Base-by-base conservation (phyloP, 2,797 vertebrate species). In the Pantherophis alleghaniensis region DNA sequence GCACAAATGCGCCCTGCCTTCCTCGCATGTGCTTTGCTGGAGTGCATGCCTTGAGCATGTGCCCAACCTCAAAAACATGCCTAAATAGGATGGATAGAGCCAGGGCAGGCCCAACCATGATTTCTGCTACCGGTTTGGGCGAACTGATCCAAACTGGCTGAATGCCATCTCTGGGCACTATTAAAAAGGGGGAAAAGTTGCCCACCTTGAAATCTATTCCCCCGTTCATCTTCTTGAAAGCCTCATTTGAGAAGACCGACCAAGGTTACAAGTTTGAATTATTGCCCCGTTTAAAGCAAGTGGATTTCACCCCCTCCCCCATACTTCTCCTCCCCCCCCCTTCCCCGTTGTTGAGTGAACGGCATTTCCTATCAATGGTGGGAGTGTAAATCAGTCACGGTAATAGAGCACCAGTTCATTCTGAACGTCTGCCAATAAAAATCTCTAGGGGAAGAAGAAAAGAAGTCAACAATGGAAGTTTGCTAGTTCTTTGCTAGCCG, bases 401-500 rank as follows among this genome's bases (percentile, higher is more conserved):
- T 66, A 83, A 83, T 86, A 55, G n/a, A 63, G 69, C 32, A 57
- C 18, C 9, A 2, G 13, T 66, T 47, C 42, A 47, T 47, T 61
- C 28, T 22, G 90, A 91, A 61, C 1, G 28, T 79, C 32, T 88
- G 66, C 92, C 87, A 86, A 61, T 93, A 79, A 56, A 86, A 56
- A 57, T 59, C 57, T 42, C n/a, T 2, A 47, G 86, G 5, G 47
- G 37, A 22, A 55, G 18, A 26, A 28, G 63, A 20, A 51, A 63
- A 88, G 16, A 26, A n/a, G 20, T n/a, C n/a, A 32, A 56, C 14
- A 47, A 20, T 16, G 9, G 32, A 74, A 20, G 53, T 32, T 63
- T 47, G 20, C 47, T 87, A 53, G 92, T 42, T 92, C 95, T 96
- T 95, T 95, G 91, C 91, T 94, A 89, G 26, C 5, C 93, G 2